phyloP scores from a whole-genome alignment of 2,797 vertebrate genomes.

The Crypturellus tataupa region DNA sequence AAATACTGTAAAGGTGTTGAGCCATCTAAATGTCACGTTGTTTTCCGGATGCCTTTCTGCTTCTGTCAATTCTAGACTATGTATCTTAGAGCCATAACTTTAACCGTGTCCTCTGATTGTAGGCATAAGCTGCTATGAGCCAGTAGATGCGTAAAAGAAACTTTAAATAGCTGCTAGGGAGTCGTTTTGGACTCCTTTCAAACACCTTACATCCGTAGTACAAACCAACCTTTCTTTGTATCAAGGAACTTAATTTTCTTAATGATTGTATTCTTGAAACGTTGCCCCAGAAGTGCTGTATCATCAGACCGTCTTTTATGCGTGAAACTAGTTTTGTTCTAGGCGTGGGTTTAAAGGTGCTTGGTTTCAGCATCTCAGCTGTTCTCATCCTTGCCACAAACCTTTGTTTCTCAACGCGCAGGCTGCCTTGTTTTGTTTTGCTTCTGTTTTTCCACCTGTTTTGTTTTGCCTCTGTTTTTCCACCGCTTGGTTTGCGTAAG shows the following conservation, averaged over 20 bases:
- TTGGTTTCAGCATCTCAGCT: background rate
- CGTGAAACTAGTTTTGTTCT: slow-evolving; percentile 12
- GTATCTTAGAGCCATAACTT: slow-evolving; percentile 76
- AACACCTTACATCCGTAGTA: slow-evolving; percentile 33
- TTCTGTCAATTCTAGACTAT: slow-evolving; percentile 55
- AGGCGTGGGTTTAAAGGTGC: background rate
- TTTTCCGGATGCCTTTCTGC: slow-evolving; percentile 74
- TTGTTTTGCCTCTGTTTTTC: background rate
- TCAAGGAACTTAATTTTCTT: slow-evolving; percentile 60
- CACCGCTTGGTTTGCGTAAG: background rate
- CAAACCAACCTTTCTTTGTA: slow-evolving; percentile 59
- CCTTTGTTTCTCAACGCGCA: background rate
- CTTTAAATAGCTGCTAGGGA: slow-evolving; percentile 32
- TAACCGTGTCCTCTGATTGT: slow-evolving; percentile 53
- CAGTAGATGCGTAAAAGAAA: slow-evolving; percentile 57
- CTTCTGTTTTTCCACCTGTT: background rate
- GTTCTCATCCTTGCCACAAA: background rate
- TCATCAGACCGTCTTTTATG: background rate
- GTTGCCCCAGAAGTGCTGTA: slow-evolving; percentile 48
- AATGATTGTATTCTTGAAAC: slow-evolving; percentile 23
- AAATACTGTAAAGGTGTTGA: slow-evolving; percentile 44
- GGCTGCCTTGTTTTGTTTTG: background rate
- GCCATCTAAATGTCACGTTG: slow-evolving; percentile 39
- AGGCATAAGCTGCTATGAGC: slow-evolving; percentile 76
- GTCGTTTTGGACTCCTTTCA: background rate